phyloP scores from a whole-genome alignment of 35 echinoderm and acorn worm genomes.

The Acanthaster planci region DNA sequence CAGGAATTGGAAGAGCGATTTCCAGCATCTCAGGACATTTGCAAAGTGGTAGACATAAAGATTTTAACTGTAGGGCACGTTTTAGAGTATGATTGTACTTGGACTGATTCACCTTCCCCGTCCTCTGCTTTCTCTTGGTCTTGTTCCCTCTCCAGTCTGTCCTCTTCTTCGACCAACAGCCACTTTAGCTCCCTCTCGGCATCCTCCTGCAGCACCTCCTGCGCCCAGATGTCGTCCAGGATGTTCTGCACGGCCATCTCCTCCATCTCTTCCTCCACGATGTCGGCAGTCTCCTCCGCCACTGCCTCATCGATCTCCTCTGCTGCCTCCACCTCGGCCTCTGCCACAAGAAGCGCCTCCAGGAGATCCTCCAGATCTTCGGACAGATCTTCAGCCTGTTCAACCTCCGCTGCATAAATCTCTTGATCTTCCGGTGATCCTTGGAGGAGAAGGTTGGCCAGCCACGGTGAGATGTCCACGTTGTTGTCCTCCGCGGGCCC shows the following conservation, averaged over 20 bases:
- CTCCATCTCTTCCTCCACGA: conserved; percentile 1
- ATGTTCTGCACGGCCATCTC: not conserved
- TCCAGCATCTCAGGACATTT: too few relatives aligned
- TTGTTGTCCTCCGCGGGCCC: not conserved
- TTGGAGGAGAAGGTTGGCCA: not conserved
- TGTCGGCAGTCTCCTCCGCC: not conserved
- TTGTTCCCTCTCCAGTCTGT: not conserved
- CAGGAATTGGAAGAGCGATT: too few relatives aligned
- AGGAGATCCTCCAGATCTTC: not conserved
- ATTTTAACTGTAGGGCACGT: too few relatives aligned
- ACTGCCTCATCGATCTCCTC: not conserved
- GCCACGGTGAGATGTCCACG: not conserved
- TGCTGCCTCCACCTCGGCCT: not conserved
- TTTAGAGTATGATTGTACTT: too few relatives aligned
- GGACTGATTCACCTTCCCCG: too few relatives aligned
- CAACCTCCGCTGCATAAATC: not conserved
- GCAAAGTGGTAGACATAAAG: too few relatives aligned
- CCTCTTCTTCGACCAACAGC: not conserved
- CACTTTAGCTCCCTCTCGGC: not conserved
- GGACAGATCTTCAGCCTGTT: not conserved
- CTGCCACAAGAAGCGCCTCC: not conserved
- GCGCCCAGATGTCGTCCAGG: conserved; percentile 3
- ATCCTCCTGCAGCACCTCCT: conserved; percentile 7
- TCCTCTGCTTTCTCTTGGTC: not conserved
- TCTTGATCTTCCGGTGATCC: not conserved